Conservation (phyloP, 2,888 invertebrate species). For the Xestia xanthographa region DNA sequence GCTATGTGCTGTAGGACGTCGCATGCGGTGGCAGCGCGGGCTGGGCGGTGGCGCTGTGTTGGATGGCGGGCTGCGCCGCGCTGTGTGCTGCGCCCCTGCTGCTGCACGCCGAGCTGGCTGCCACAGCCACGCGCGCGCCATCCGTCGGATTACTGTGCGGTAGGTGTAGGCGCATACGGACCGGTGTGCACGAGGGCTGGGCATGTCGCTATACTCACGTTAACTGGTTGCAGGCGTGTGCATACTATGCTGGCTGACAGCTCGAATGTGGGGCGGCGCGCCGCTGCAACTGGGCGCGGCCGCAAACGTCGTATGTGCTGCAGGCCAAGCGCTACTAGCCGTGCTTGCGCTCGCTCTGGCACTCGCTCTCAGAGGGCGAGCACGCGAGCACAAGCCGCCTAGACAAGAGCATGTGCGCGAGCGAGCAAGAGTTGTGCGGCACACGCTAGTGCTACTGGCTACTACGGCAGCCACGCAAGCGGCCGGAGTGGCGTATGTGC, state of each 20-base stretch:
- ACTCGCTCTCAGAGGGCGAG: slow-evolving; percentile 68
- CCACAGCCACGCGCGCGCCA: slow-evolving; percentile 91
- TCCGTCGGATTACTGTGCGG: slow-evolving; percentile 93
- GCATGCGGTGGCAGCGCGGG: slow-evolving; percentile 90
- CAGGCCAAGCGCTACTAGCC: slow-evolving; percentile 92
- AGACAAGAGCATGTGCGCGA: slow-evolving; percentile 89
- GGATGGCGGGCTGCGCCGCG: slow-evolving; percentile 93
- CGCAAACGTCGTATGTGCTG: slow-evolving; percentile 92
- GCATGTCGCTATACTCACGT: neutral
- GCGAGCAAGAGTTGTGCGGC: slow-evolving; percentile 75
- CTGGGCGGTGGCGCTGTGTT: no score
- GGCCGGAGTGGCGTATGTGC: slow-evolving; percentile 85
- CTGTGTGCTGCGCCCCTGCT: slow-evolving; percentile 93
- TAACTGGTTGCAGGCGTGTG: slow-evolving; percentile 90
- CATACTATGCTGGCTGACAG: slow-evolving; percentile 92
- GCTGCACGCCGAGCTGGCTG: slow-evolving; percentile 93
- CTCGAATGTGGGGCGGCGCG: slow-evolving; percentile 92
- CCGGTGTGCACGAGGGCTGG: neutral
- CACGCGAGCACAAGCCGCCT: slow-evolving; percentile 6
- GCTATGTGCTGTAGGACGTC: slow-evolving; percentile 72
- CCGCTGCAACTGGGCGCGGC: slow-evolving; percentile 89
- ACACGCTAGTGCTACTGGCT: slow-evolving; percentile 80
- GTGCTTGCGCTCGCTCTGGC: slow-evolving; percentile 93
- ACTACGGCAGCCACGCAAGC: slow-evolving; percentile 83
- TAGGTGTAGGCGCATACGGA: slow-evolving; percentile 64